Base-by-base conservation (phyloP, 2,113 vertebrate species). In the Cynoglossus semilaevis region DNA sequence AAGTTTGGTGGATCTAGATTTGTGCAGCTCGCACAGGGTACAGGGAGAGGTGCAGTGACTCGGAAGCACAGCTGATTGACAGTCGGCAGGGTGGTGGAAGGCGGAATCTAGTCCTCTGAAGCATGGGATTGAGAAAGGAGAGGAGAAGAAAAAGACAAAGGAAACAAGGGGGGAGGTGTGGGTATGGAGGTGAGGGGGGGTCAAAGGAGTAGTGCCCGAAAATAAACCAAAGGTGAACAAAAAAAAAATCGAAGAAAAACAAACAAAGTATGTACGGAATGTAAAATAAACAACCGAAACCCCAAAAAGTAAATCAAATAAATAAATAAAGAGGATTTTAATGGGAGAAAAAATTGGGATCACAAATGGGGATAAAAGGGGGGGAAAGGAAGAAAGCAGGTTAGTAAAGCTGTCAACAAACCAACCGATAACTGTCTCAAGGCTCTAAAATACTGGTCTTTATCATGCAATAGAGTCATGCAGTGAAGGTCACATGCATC, bases 61-160 rank as follows among this genome's bases (percentile, higher is more conserved):
- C 71, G 43, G 85, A 85, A 83, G 83, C 76, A 87, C 78, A 76
- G 79, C 67, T 69, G 82, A 86, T 47, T 70, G 78, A 70, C 67
- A 77, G 79, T 80, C 57, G 72, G 70, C 83, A 76, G 76, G 77
- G 69, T 59, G 70, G 74, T 62, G 76, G 66, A n/a, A 83, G 77
- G 81, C 58, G 51, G 79, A 84, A 18, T 87, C 86, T 91, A 91
- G 79, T 87, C 85, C 80, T 89, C 90, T 91, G 90, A 84, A 89
- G 85, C 73, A 13, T 73, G 15, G 76, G 52, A 67, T 55, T 36
- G 45, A 47, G 47, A 45, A 43, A 47, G 51, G 19, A 52, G 47
- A 62, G 50, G 34, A 10, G 10, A 11, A 47, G 47, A 40, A 51
- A 6, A 29, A 29, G 22, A 29, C 22, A 29, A 29, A 56, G 15